phyloP scores from a whole-genome alignment of 1,140 invertebrate genomes.

The Andrena cerasifolii region DNA sequence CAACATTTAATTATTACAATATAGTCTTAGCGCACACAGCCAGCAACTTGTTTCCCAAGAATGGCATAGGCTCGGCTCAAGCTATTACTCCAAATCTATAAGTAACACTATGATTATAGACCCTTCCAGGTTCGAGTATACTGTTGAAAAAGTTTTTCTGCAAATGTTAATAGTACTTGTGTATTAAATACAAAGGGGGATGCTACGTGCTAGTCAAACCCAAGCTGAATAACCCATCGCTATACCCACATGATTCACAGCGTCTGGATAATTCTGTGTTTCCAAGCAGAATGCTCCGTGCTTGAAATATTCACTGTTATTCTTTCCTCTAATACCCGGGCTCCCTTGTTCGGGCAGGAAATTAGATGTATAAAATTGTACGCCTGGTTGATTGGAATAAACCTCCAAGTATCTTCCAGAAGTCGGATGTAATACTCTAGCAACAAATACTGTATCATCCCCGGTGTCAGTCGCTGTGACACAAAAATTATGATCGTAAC shows the following conservation, averaged over 20 bases:
- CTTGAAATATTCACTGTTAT: conserved; percentile 86
- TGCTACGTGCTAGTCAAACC: not conserved
- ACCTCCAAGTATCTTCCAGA: conserved; percentile 90
- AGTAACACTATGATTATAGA: conserved; percentile 85
- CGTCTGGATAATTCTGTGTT: conserved; percentile 96
- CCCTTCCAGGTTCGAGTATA: conserved; percentile 88
- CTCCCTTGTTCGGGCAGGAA: conserved; percentile 84
- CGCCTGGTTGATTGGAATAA: conserved; percentile 92
- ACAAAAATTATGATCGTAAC: conserved; percentile 88
- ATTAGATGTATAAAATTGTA: conserved; percentile 95
- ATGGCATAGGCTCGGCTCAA: not conserved
- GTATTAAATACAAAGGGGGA: not conserved
- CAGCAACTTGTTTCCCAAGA: too few relatives aligned
- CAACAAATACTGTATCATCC: conserved; percentile 65
- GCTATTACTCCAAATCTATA: conserved; percentile 84
- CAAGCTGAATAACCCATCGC: too few relatives aligned
- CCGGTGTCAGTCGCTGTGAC: conserved; percentile 70
- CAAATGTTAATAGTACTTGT: conserved; percentile 66
- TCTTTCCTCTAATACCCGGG: conserved; percentile 86
- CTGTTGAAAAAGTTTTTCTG: conserved; percentile 88
- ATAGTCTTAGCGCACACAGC: not conserved
- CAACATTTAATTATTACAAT: not conserved
- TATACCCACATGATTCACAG: conserved; percentile 91
- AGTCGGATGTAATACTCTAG: conserved; percentile 85
- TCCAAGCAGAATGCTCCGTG: conserved; percentile 95